These are phyloP conservation scores for Scyliorhinus canicula DNA, from an alignment of 2,797 vertebrate genomes.

Conservation along the genomic window DNA sequence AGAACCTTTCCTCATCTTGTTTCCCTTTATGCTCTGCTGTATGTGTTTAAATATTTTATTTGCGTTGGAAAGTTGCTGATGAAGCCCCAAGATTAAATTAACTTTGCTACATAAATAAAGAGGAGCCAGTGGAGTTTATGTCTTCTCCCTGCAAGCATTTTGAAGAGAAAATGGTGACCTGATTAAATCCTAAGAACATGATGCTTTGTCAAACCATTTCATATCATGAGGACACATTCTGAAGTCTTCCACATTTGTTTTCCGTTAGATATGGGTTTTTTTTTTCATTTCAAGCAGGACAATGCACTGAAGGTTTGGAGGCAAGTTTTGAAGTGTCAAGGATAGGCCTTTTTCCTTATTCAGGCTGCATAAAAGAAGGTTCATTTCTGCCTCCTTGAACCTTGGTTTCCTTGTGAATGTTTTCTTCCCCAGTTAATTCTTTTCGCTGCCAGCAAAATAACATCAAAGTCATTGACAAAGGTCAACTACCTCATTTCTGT, in stretches of 20 bases:
- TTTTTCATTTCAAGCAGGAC: neutral
- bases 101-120: neutral
- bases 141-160: neutral
- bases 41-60: neutral
- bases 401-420: slow-evolving; percentile 2
- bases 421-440: slow-evolving; percentile 3
- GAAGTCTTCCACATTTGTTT: neutral
- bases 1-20: neutral
- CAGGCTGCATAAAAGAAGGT: neutral
- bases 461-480: slow-evolving; percentile 21
- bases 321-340: neutral
- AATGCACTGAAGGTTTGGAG: neutral
- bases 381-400: slow-evolving; percentile 16
- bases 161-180: neutral
- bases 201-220: neutral
- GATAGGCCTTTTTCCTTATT: neutral
- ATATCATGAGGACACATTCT: neutral
- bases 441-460: slow-evolving; percentile 21
- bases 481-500: slow-evolving; percentile 32
- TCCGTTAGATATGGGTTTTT: neutral
- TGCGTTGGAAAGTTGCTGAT: neutral
- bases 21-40: neutral
- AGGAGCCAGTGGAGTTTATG: neutral
- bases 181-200: neutral
- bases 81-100: neutral